These are phyloP conservation scores for Brachionus rotundiformis DNA, from an alignment of 1,140 invertebrate species.

Conservation along the genomic window DNA sequence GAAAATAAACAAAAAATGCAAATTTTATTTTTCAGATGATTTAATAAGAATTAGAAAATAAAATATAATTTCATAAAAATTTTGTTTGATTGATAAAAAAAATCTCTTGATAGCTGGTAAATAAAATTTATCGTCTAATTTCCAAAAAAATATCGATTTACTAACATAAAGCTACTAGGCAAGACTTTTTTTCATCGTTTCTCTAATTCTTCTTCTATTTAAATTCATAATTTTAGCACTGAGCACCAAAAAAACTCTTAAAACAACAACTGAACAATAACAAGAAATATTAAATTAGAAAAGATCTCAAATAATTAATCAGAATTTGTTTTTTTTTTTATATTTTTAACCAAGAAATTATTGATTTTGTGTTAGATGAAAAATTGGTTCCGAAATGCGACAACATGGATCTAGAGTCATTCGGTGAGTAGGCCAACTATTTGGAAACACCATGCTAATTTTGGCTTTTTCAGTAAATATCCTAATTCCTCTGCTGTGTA, in stretches of 20 bases:
- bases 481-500: background rate
- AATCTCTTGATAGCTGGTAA: constrained; percentile 13
- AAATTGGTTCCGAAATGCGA: constrained; percentile 7
- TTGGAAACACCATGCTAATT: background rate
- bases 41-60: constrained; percentile 5
- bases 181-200: background rate
- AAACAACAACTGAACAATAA: constrained; percentile 19
- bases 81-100: constrained; percentile 5
- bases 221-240: background rate
- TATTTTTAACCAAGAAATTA: background rate
- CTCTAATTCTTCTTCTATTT: constrained; percentile 8
- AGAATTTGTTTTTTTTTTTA: background rate
- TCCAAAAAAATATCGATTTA: background rate
- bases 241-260: constrained; percentile 11
- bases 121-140: constrained; percentile 1
- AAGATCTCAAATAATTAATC: constrained; percentile 15
- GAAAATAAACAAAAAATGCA: background rate
- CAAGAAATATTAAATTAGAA: constrained; percentile 14
- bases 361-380: constrained; percentile 9
- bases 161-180: background rate
- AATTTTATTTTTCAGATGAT: background rate
- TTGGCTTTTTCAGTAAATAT: background rate
- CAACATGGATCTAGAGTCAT: background rate
- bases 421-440: background rate
- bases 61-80: background rate